A percentile compares a stretch with the other conserved stretches of the same genome.
phyloP scores from a whole-genome alignment of 2,888 invertebrate species.

The Limnephilus auricula region DNA sequence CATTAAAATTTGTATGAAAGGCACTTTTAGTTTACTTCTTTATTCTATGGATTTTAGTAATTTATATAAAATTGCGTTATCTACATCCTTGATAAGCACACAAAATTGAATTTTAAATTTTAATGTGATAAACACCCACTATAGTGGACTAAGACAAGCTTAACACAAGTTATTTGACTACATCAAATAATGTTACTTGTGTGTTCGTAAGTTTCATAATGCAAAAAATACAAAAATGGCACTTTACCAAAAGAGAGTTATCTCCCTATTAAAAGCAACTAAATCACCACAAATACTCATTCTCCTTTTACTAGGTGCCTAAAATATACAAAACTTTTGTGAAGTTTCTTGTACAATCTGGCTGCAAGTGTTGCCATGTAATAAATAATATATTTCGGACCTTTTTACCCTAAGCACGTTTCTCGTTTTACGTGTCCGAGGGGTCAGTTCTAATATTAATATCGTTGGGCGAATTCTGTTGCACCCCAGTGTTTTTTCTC shows the following conservation, averaged over 20 bases:
- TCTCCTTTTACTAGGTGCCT: background rate
- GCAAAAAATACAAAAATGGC: background rate
- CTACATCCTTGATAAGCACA: too few species aligned
- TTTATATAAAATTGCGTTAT: too few species aligned
- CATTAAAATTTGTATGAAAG: too few species aligned
- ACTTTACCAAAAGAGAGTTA: background rate
- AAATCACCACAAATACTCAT: background rate
- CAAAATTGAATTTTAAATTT: too few species aligned
- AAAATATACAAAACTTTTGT: background rate
- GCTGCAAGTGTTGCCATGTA: slow-evolving; percentile 28
- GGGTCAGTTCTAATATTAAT: slow-evolving; percentile 42
- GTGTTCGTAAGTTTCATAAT: background rate
- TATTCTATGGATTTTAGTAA: too few species aligned
- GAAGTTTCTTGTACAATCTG: background rate
- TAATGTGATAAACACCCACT: background rate
- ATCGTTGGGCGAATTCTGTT: background rate
- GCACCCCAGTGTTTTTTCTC: slow-evolving; percentile 13
- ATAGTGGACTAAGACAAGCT: background rate
- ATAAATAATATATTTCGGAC: slow-evolving; percentile 42
- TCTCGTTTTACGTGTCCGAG: slow-evolving; percentile 27
- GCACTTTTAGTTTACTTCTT: too few species aligned
- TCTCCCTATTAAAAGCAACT: background rate
- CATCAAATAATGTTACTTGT: background rate
- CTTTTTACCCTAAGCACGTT: slow-evolving; percentile 47
- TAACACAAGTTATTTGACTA: background rate